Evolutionary conservation across 2,888 invertebrate genomes (phyloP), one percentile per base, ranked within the genome.

Genomic region (Cheilosia soror): DNA sequence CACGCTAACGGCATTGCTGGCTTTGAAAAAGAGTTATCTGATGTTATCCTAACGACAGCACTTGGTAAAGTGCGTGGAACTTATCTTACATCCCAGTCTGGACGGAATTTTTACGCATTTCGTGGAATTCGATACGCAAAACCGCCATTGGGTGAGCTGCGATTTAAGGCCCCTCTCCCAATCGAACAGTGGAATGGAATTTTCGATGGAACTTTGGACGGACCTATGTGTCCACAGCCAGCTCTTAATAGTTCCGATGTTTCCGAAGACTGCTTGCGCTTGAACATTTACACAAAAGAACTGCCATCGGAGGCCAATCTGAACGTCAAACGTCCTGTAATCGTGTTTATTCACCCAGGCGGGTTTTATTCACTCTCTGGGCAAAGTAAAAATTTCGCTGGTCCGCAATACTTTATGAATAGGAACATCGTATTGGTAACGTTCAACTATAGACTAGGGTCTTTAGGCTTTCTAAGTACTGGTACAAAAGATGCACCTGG

Each of bases 291-390:
- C 87, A 93, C 94, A 0, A 88, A 89, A 0, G 90, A 91, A 51
- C 63, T 92, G 42, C 92, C 92, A 57, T 89, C 88, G 9, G 89
- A 90, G 42, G 2, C 78, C 5, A 89, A 89, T 44, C 89, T 89
- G 4, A 90, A 91, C 87, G 86, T 90, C 0, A 89, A 89, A 53
- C 89, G 89, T 11, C 95, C 96, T 0, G 96, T 96, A 1, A 92
- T 96, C 5, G 93, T 96, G 0, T 95, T 93, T 90, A 93, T 96
- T 80, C 96, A 96, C 90, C 93, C 94, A 0, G 96, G 96, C 0
- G 95, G 93, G n/a, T 95, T 95, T 90, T 94, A 95, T 89, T 92
- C 93, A 0, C 92, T 92, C 29, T 94, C 95, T 0, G 95, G 94
- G 0, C 94, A 94, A 87, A 95, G 95, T 81, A 91, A 90, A 76